phyloP scores from a whole-genome alignment of 2,888 invertebrate species.

The Ctenicera cuprea region DNA sequence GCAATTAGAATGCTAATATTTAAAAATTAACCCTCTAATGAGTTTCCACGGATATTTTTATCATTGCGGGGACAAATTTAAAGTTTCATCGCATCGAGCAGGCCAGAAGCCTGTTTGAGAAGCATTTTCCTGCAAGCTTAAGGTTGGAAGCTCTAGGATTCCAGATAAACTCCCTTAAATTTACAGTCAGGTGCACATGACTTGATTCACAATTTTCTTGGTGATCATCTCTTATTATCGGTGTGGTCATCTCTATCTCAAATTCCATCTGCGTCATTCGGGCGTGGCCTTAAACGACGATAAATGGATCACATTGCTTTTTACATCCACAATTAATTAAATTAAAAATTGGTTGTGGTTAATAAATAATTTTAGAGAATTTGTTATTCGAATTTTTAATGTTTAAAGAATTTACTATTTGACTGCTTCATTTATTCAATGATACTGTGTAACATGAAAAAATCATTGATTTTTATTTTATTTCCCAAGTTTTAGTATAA shows the following conservation, averaged over 20 bases:
- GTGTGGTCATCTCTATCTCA: constrained; percentile 4
- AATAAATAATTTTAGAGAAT: too few relatives aligned
- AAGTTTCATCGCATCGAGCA: neutral
- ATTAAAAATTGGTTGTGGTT: too few relatives aligned
- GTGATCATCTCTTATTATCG: constrained; percentile 2
- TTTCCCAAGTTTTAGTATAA: too few relatives aligned
- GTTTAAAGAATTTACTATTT: too few relatives aligned
- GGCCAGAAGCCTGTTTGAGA: neutral
- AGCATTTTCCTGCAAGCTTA: neutral
- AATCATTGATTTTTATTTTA: too few relatives aligned
- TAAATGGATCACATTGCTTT: neutral
- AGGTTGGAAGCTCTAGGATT: neutral
- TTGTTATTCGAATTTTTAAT: too few relatives aligned
- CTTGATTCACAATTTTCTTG: neutral
- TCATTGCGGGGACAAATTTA: too few relatives aligned
- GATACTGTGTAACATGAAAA: too few relatives aligned
- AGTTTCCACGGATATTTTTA: too few relatives aligned
- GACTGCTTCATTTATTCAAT: too few relatives aligned
- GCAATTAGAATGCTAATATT: constrained; percentile 11
- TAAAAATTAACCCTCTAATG: neutral
- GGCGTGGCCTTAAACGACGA: constrained; percentile 9
- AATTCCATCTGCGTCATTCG: constrained; percentile 25
- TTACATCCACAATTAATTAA: neutral
- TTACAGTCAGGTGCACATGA: constrained; percentile 1
- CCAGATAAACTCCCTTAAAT: neutral